Base-by-base conservation (phyloP, 1,140 invertebrate species). In the Zaprionus lachaisei region DNA sequence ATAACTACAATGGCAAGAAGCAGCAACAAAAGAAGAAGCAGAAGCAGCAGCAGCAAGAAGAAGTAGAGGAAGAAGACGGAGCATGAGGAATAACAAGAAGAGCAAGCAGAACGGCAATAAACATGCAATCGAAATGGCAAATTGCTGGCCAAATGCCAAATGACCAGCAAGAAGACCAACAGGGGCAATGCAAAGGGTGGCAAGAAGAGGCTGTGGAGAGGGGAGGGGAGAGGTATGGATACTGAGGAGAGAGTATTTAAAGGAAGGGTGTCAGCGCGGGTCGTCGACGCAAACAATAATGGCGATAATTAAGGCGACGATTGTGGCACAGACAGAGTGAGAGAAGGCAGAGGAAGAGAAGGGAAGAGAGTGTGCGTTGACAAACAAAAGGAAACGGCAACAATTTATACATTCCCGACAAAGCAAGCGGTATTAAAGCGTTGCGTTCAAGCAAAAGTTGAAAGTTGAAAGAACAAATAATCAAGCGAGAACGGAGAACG, bases 111-210 rank as follows among this genome's bases (percentile, higher is more conserved):
- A 62, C 57, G 56, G 60, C 76, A 72, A 72, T 83, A 72, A 83
- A 72, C 70, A 75, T 85, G 85, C 79, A 85, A 90, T 85, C 79
- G 79, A 89, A 89, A 90, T 85, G 86, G 81, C 85, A 91, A 90
- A 81, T 85, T 85, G 76, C 85, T 89, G 84, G 84, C 72, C 84
- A 58, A 85, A 77, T 79, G 84, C 84, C 84, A 89, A 89, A 90
- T 89, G 85, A 68, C 84, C 83, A 89, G 69, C 62, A 67, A 47
- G 74, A 60, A 64, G 60, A 51, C 57, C 49, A 74, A 28, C 26
- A 4, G 20, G 72, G 66, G 31, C 31, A 58, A 22, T 49, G 14
- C 31, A 41, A 63, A 51, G 20, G 54, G 38, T n/a, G 62, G 64
- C 26, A 38, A 55, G 5, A 17, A n/a, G 1, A 54, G 20, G 2